Evolutionary conservation across 1,140 invertebrate species (phyloP), one percentile per base, ranked within the genome.

Genomic region (Drosophila watanabei): DNA sequence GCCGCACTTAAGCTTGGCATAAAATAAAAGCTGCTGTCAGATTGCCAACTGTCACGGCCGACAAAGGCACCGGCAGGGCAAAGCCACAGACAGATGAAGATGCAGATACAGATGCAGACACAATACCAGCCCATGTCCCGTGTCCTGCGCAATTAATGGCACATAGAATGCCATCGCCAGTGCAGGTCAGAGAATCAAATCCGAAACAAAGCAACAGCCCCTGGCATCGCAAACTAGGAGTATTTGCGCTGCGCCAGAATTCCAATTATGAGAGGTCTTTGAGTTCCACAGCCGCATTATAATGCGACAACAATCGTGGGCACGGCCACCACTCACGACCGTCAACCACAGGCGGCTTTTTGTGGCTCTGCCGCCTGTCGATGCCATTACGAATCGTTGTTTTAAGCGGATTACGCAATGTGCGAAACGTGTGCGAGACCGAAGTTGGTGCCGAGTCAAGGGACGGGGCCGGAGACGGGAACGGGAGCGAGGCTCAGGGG

Each of bases 321-420:
- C 57, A 79, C 8, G 18, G 37, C 49, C 58, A 52, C 18, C 30
- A 20, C 16, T 39, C 51, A 43, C 28, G 33, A 24, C 56, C 37
- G n/a, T 57, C 63, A 59, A 51, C 56, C 46, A n/a, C 57, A 52
- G 72, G 30, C 45, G 35, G 57, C 52, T 46, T 76, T 56, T 64
- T 72, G 45, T 58, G 20, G 58, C 51, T 30, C 51, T 30, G 71
- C 68, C 51, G 62, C 70, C 75, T 75, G 61, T 79, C 82, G 69
- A 71, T 78, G 77, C 64, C 75, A 82, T 46, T 70, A 54, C 76
- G 68, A 72, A 77, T 87, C 78, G 77, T 84, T 88, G 80, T 84
- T 78, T 75, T 84, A 87, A 88, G 75, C 68, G 61, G 84, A 88
- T 88, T 87, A 88, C 65, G 72, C 54, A 81, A 75, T 54, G 72